These are phyloP conservation scores for Pseudocheirus occidentalis DNA, from an alignment of 2,797 vertebrate genomes.

Conservation along the genomic window DNA sequence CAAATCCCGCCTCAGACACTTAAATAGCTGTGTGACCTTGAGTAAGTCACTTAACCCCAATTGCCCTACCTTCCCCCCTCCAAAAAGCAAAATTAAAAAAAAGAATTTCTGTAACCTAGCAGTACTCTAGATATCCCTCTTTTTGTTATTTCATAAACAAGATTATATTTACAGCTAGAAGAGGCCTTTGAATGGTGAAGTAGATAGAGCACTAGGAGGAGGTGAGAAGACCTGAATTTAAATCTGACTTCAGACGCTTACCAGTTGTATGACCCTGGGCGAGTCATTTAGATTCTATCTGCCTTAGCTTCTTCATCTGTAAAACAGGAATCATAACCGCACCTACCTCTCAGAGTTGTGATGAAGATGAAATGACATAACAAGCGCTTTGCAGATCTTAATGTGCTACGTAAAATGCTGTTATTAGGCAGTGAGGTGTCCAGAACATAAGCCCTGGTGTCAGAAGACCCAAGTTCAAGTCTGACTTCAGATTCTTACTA, in stretches of 20 bases:
- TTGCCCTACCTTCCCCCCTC: too few species aligned
- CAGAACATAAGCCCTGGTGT: neutral
- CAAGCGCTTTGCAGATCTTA: neutral
- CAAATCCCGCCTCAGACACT: too few species aligned
- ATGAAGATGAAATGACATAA: neutral
- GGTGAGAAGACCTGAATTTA: neutral
- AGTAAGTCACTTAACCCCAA: too few species aligned
- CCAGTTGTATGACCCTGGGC: neutral
- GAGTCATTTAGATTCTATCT: neutral
- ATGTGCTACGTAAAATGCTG: neutral
- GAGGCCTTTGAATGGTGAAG: too few species aligned
- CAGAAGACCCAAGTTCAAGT: neutral
- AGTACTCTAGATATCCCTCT: neutral
- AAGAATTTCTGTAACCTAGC: neutral
- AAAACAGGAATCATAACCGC: too few species aligned
- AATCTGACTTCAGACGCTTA: neutral
- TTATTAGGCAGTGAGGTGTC: neutral
- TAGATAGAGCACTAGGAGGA: neutral
- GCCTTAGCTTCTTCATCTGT: neutral
- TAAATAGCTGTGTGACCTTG: too few species aligned
- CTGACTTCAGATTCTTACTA: neutral
- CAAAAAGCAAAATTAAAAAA: too few species aligned
- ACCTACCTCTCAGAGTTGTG: neutral
- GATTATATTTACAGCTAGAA: neutral
- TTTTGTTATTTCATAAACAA: neutral